phyloP scores from a whole-genome alignment of 2,888 invertebrate genomes.

The Plagodis pulveraria region DNA sequence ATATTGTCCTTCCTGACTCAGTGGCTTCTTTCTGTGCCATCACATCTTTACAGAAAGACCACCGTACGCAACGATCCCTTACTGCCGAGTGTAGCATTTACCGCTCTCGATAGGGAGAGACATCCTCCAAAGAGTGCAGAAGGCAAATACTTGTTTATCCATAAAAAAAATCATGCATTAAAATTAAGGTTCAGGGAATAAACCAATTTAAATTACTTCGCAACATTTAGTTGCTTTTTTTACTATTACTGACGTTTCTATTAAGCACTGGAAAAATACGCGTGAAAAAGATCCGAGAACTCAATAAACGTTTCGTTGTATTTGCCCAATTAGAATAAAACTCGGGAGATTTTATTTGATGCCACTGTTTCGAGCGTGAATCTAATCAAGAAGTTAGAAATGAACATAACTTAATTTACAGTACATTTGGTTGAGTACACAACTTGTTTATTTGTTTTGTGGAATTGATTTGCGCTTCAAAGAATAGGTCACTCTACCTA shows the following conservation, averaged over 20 bases:
- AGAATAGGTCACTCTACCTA: conserved; percentile 7
- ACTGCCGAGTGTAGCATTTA: too few relatives aligned
- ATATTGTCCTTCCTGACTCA: too few relatives aligned
- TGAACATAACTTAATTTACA: conserved; percentile 21
- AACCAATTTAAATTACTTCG: conserved; percentile 11
- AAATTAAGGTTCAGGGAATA: background rate
- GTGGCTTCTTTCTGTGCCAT: too few relatives aligned
- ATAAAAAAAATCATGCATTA: too few relatives aligned
- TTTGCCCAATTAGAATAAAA: conserved; percentile 23
- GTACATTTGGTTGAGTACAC: conserved; percentile 6
- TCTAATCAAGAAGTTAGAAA: conserved; percentile 32
- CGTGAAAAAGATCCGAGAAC: conserved; percentile 28
- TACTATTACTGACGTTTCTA: conserved; percentile 21
- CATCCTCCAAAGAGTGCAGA: too few relatives aligned
- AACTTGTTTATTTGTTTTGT: conserved; percentile 6
- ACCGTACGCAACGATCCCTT: too few relatives aligned
- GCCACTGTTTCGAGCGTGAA: conserved; percentile 34
- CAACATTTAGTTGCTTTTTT: conserved; percentile 9
- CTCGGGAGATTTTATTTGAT: conserved; percentile 31
- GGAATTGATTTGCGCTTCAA: conserved; percentile 9
- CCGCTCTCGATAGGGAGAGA: too few relatives aligned
- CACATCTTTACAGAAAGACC: too few relatives aligned
- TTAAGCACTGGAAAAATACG: conserved; percentile 14
- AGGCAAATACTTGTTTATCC: too few relatives aligned
- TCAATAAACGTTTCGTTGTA: conserved; percentile 32